phyloP scores from a whole-genome alignment of 2,888 invertebrate genomes.

The Nephrocerus scutellatus region DNA sequence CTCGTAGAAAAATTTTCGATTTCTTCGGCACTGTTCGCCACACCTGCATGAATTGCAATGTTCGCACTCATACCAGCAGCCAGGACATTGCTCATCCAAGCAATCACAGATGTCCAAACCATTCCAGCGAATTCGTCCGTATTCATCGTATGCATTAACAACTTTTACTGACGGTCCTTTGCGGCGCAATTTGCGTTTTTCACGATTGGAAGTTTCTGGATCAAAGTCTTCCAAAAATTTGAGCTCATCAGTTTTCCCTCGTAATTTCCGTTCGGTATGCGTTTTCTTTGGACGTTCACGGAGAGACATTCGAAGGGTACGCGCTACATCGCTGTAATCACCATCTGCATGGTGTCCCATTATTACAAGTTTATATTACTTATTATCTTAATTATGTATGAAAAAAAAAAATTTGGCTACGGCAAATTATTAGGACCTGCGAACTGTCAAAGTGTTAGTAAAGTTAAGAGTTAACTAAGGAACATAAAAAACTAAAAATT shows the following conservation, averaged over 20 bases:
- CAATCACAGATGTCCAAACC: constrained; percentile 80
- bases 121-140: constrained; percentile 56
- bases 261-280: constrained; percentile 25
- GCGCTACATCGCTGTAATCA: no score
- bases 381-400: no score
- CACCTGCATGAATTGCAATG: constrained; percentile 70
- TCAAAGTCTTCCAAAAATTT: constrained; percentile 48
- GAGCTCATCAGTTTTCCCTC: constrained; percentile 27
- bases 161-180: constrained; percentile 28
- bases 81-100: constrained; percentile 65
- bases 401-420: no score
- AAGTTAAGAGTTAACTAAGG: no score
- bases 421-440: no score
- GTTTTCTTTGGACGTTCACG: constrained; percentile 30
- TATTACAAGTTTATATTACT: no score
- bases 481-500: no score
- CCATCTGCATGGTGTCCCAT: no score
- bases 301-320: constrained; percentile 27
- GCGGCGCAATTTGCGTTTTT: constrained; percentile 68
- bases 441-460: no score
- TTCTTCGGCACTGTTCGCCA: constrained; percentile 71
- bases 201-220: constrained; percentile 70
- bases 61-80: constrained; percentile 76
- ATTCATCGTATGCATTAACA: constrained; percentile 57
- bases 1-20: constrained; percentile 72